A percentile compares a stretch with the other conserved stretches of the same genome.
Evolutionary conservation across 2,888 invertebrate genomes (phyloP).

Genomic region (Melipona beecheii): DNA sequence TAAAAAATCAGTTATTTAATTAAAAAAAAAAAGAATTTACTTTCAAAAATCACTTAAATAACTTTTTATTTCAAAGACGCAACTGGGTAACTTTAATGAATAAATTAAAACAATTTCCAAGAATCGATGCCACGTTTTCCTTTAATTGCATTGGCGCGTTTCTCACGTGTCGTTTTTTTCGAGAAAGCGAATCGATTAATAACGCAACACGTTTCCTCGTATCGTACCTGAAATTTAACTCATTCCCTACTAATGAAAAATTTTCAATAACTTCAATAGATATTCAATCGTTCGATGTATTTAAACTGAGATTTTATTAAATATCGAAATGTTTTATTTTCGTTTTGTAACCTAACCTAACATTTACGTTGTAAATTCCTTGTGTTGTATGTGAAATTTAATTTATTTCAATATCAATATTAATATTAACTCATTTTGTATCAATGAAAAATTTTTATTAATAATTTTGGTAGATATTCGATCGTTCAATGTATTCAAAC

Average conservation of each 20-base stretch:
- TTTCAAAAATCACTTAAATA: background rate
- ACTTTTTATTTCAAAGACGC: background rate
- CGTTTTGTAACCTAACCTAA: background rate
- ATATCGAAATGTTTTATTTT: background rate
- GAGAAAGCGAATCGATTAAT: conserved; percentile 15
- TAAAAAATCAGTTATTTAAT: too few species aligned
- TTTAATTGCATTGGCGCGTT: background rate
- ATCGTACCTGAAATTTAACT: background rate
- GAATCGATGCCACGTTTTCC: conserved; percentile 15
- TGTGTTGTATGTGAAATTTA: background rate
- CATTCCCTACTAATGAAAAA: background rate
- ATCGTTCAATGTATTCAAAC: background rate
- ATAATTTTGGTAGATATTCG: background rate
- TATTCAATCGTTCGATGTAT: too few species aligned
- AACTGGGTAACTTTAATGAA: background rate
- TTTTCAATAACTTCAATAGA: too few species aligned
- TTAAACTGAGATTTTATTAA: too few species aligned
- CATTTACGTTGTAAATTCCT: too few species aligned
- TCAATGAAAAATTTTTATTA: background rate
- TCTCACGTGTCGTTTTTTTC: too few species aligned
- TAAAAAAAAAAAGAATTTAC: background rate
- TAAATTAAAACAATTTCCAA: conserved; percentile 2
- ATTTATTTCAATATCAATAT: too few species aligned
- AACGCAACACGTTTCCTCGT: background rate
- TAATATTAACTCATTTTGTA: too few species aligned